Evolutionary conservation across 2,797 vertebrate species (phyloP).

Genomic region (Falco berigora): DNA sequence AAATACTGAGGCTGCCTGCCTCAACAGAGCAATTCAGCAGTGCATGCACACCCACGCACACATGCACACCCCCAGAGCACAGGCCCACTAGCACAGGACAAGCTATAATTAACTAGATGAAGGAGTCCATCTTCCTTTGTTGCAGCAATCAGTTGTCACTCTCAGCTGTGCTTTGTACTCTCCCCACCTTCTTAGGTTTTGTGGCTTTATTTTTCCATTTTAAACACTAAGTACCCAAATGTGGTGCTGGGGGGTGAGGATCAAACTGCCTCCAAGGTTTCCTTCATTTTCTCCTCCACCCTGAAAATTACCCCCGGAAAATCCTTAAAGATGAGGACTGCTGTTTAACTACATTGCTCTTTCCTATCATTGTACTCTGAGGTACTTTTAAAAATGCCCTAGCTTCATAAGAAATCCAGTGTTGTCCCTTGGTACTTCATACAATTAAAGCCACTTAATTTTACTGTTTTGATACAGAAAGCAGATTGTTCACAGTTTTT

Average conservation of each 20-base stretch:
- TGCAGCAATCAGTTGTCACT: conserved; percentile 19
- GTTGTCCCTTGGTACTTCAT: conserved; percentile 25
- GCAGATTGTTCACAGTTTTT: conserved; percentile 3
- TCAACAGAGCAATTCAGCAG: background rate
- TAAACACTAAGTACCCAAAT: background rate
- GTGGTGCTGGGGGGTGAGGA: background rate
- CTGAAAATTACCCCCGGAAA: background rate
- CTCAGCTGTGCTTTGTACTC: conserved; percentile 15
- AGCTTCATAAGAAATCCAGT: conserved; percentile 34
- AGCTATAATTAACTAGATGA: conserved; percentile 50
- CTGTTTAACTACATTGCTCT: conserved; percentile 37
- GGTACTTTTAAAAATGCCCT: conserved; percentile 40
- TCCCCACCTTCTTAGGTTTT: background rate
- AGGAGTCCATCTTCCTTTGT: conserved; percentile 22
- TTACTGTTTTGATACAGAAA: conserved; percentile 47
- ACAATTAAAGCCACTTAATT: conserved; percentile 59
- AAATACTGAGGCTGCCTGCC: background rate
- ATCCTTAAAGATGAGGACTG: background rate
- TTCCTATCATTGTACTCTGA: conserved; percentile 32
- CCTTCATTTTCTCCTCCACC: background rate
- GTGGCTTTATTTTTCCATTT: conserved; percentile 19
- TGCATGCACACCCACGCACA: background rate
- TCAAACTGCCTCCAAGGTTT: conserved; percentile 3
- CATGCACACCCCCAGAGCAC: background rate
- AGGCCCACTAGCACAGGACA: background rate